Evolutionary conservation across 2,888 invertebrate genomes (phyloP).

Genomic region (Mesoligia furuncula): DNA sequence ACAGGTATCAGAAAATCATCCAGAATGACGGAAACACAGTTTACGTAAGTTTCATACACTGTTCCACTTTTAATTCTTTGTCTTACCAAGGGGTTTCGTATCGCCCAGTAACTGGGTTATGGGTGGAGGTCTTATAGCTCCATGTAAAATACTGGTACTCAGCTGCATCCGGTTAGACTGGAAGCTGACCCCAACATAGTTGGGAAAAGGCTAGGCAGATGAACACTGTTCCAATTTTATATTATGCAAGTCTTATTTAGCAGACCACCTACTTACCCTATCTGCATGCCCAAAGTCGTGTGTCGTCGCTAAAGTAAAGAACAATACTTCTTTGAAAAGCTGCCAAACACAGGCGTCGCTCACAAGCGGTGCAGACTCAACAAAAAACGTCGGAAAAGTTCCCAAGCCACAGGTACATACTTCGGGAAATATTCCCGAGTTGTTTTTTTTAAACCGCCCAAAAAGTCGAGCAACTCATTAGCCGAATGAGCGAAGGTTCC

Average conservation of each 20-base stretch:
- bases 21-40: conserved; percentile 58
- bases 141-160: too few relatives aligned
- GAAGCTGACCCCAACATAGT: too few relatives aligned
- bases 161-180: too few relatives aligned
- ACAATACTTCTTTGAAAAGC: conserved; percentile 59
- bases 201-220: too few relatives aligned
- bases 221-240: not conserved
- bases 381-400: conserved; percentile 61
- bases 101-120: too few relatives aligned
- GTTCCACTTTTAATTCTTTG: not conserved
- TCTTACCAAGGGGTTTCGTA: too few relatives aligned
- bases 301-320: conserved; percentile 35
- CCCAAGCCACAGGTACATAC: conserved; percentile 67
- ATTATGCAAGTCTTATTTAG: conserved; percentile 5
- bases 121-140: too few relatives aligned
- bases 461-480: conserved; percentile 81
- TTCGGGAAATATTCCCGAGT: conserved; percentile 70
- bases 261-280: not conserved
- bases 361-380: conserved; percentile 59
- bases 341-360: conserved; percentile 61
- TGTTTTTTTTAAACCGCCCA: conserved; percentile 70
- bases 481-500: conserved; percentile 77
- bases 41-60: conserved; percentile 38
- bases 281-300: not conserved
- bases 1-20: conserved; percentile 42